These are phyloP conservation scores for Knipowitschia caucasica DNA, from an alignment of 2,797 vertebrate genomes.

Conservation along the genomic window DNA sequence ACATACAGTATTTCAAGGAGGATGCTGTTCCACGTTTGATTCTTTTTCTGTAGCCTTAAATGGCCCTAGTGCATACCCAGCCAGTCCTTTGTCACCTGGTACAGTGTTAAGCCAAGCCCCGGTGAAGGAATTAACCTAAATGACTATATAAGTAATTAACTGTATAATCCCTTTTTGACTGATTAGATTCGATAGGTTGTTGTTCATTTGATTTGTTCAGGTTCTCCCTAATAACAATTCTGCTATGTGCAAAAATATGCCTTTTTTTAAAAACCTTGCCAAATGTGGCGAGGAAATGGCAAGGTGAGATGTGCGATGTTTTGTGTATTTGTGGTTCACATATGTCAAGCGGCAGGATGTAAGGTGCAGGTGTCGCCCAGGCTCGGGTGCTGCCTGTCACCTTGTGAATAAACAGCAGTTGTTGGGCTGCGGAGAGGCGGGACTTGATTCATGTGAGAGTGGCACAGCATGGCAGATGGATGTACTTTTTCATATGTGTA, in stretches of 20 bases:
- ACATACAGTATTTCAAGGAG: constrained; percentile 56
- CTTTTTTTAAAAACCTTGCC: constrained; percentile 56
- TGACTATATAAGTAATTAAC: constrained; percentile 66
- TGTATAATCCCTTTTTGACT: constrained; percentile 70
- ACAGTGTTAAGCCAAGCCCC: constrained; percentile 50
- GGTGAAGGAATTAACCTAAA: constrained; percentile 60
- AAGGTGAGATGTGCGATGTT: constrained; percentile 49
- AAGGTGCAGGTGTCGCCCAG: constrained; percentile 75
- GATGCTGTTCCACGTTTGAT: constrained; percentile 49
- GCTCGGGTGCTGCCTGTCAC: constrained; percentile 77
- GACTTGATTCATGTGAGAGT: constrained; percentile 80
- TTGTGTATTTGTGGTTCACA: constrained; percentile 53
- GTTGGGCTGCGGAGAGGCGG: constrained; percentile 75
- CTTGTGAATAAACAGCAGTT: constrained; percentile 84
- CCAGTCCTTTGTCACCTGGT: constrained; percentile 56
- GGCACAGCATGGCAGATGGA: constrained; percentile 83
- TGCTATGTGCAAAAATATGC: constrained; percentile 33
- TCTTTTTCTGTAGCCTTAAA: constrained; percentile 43
- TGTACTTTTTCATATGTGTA: constrained; percentile 79
- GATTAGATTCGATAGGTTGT: constrained; percentile 63
- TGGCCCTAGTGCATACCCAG: constrained; percentile 32
- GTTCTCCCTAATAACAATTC: constrained; percentile 40
- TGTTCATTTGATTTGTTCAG: constrained; percentile 37
- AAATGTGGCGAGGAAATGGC: constrained; percentile 40
- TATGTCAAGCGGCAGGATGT: constrained; percentile 72